Conservation (phyloP, 2,113 vertebrate genomes). For the Chaetorhynchus papuensis region DNA sequence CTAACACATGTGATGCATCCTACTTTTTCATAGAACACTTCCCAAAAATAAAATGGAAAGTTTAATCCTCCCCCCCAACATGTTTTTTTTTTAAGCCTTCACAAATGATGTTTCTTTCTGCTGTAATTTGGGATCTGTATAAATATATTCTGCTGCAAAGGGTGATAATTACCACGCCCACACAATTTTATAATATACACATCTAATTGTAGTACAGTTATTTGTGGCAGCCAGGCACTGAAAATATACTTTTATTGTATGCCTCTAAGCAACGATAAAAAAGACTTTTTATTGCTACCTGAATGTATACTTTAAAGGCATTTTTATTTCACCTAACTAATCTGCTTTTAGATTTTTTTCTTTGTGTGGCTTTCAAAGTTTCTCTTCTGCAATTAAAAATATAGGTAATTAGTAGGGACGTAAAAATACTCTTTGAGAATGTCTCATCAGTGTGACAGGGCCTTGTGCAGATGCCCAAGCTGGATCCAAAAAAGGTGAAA, state of each 20-base stretch:
- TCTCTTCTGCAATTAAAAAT: conserved; percentile 9
- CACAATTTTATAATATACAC: conserved; percentile 59
- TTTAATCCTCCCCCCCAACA: not conserved
- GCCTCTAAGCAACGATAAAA: not conserved
- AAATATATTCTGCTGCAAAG: conserved; percentile 63
- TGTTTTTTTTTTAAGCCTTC: not conserved
- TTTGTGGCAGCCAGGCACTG: conserved; percentile 52
- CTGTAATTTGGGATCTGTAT: conserved; percentile 63
- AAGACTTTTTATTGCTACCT: conserved; percentile 35
- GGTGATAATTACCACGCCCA: conserved; percentile 65
- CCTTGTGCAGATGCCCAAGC: not conserved
- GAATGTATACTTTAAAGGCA: not conserved
- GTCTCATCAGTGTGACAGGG: not conserved
- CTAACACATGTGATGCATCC: not conserved
- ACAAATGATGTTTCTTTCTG: conserved; percentile 35
- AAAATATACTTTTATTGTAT: conserved; percentile 57
- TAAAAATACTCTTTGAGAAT: not conserved
- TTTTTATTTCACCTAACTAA: conserved; percentile 9
- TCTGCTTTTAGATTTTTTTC: conserved; percentile 10
- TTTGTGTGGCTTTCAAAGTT: not conserved
- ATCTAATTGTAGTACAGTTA: conserved; percentile 64
- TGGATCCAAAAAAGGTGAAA: not conserved
- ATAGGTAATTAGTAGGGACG: conserved; percentile 1
- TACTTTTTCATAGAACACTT: not conserved
- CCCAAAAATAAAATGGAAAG: conserved; percentile 9